Base-by-base conservation (phyloP, 2,113 vertebrate species). In the Tachycineta bicolor region DNA sequence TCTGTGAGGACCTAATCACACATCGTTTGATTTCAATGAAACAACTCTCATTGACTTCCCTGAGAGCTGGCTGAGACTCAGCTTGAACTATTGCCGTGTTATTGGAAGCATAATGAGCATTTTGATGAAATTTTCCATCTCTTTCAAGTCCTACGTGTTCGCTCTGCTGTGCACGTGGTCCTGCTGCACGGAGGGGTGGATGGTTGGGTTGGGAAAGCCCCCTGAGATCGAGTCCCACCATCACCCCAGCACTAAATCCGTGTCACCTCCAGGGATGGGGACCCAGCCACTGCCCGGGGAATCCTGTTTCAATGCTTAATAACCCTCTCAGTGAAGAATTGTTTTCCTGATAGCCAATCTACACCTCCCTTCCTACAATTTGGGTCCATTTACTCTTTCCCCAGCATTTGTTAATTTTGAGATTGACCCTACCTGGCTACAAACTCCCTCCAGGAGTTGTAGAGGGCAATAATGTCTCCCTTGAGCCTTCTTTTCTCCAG, bases 21-120 rank as follows among this genome's bases (percentile, higher is more conserved):
- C 29, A 26, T 53, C 0, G 0, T 86, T 94, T 93, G 65, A 89
- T 90, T 96, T 96, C 76, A 76, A 9, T 79, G 69, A 79, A 83
- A 95, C 77, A 81, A n/a, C 71, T 86, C 59, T 92, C 86, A 68
- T 21, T 89, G 94, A 90, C 83, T 92, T 90, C 31, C 43, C 41
- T 46, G 75, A 75, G 84, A 70, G 70, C 43, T 86, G 84, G 11
- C 75, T 90, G 79, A 75, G 56, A 16, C 22, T 83, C 5, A 4
- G 25, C 8, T 53, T 53, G 79, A 93, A 58, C 87, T 88, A 56
- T 74, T 9, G 43, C 33, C 6, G 5, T 67, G 47, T 63, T 92
- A 90, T 83, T 70, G 65, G 25, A 86, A 84, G 23, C 4, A 33
- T 65, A 84, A 95, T 60, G 53, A 56, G 44, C 21, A 29, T 86